Base-by-base conservation (phyloP, 2,888 invertebrate genomes). In the Unio pictorum region DNA sequence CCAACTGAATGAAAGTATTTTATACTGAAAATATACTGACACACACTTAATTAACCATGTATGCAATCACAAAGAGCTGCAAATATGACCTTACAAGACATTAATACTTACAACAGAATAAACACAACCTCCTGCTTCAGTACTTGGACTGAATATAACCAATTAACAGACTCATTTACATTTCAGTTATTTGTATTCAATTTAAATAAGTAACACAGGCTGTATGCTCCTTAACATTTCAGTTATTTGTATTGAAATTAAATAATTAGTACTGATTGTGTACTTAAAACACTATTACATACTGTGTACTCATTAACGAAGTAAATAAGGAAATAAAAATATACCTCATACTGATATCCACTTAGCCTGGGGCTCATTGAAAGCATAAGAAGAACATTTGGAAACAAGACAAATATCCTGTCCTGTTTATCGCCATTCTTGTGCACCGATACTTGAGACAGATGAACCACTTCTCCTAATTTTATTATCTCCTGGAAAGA, bases 331-430 rank as follows among this genome's bases (percentile, higher is more conserved):
- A 45, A 45, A 45, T 3, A 45, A 30, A 54, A 34, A 68, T 81
- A 80, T 72, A 96, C 96, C 93, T 97, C 97, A 90, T 96, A 98
- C 79, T 96, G 95, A 91, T 98, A 98, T 68, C 96, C 96, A 87
- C 96, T 97, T 91, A 97, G 94, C 81, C 97, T 92, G 79, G 95
- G 94, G 90, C 96, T 96, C 74, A 97, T 96, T 72, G 96, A 95
- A 73, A 99, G 92, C 83, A 98, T 94, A 61, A 99, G 93, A 72
- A 99, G 91, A 0, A 95, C 95, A 68, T 95, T 93, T 1, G 97
- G 95, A 90, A 99, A 98, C 5, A 98, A 92, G 3, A 98, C 95
- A 72, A 98, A 94, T 89, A 97, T 97, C 86, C 97, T 93, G 89
- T 98, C 97, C 73, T 84, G 86, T 67, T 88, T 89, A 74, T 90